phyloP scores from a whole-genome alignment of 2,797 vertebrate genomes.

The Simalia tracyae region DNA sequence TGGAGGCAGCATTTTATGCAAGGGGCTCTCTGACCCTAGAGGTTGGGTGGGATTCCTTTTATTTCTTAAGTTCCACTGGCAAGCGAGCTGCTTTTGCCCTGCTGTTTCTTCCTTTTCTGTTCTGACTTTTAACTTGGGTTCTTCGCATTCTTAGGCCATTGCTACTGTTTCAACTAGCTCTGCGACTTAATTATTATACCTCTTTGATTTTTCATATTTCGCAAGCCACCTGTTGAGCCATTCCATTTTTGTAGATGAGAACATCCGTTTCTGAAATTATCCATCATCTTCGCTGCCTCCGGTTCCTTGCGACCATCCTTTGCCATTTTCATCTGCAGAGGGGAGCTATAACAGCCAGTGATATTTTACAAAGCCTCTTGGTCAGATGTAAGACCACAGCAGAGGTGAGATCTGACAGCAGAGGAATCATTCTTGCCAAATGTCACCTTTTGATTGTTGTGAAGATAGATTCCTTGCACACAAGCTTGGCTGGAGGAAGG shows the following conservation, averaged over 20 bases:
- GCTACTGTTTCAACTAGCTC: neutral
- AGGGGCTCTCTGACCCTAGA: too few relatives aligned
- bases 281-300: neutral
- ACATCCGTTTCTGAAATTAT: neutral
- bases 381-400: neutral
- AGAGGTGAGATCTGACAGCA: neutral
- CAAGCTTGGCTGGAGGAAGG: neutral
- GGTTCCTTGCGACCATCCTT: neutral
- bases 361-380: neutral
- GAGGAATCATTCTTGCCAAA: neutral
- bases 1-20: too few relatives aligned
- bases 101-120: neutral
- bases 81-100: neutral
- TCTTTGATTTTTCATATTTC: neutral
- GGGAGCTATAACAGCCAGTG: neutral
- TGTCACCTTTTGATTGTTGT: neutral
- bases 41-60: too few relatives aligned
- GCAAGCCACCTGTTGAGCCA: neutral
- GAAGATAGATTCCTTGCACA: too few relatives aligned
- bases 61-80: too few relatives aligned
- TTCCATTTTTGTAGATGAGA: neutral
- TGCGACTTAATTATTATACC: neutral
- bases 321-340: neutral
- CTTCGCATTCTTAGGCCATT: neutral
- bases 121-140: neutral